A percentile compares a stretch with the other conserved stretches of the same genome.
These are phyloP conservation scores for Orchesellides sinensis DNA, from an alignment of 2,888 invertebrate species.

Conservation along the genomic window DNA sequence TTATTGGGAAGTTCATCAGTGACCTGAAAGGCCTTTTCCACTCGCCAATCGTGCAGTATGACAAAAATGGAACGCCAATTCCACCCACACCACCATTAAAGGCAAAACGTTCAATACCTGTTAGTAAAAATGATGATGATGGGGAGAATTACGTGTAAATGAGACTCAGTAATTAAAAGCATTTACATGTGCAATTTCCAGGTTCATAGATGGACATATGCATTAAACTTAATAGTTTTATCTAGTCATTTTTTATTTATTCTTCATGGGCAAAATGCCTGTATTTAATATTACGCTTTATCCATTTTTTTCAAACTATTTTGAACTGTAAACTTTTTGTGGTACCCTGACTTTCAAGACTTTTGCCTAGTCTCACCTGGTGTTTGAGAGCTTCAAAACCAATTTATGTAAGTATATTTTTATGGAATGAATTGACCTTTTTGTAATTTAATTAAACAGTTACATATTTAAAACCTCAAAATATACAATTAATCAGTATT, in stretches of 20 bases:
- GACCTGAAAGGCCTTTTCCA: slow-evolving; percentile 71
- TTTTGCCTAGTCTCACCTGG: no score
- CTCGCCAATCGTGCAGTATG: slow-evolving; percentile 72
- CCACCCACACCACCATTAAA: slow-evolving; percentile 63
- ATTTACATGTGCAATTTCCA: not conserved
- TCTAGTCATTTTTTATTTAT: not conserved
- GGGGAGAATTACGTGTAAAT: slow-evolving; percentile 23
- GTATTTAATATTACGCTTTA: slow-evolving; percentile 1
- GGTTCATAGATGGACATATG: not conserved
- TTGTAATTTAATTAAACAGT: no score
- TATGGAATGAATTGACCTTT: no score
- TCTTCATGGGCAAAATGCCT: not conserved
- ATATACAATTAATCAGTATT: no score
- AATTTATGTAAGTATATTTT: no score
- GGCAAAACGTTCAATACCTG: slow-evolving; percentile 46
- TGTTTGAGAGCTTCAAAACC: no score
- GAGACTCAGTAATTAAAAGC: not conserved
- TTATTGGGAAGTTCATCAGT: slow-evolving; percentile 71
- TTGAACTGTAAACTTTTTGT: no score
- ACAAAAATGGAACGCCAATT: slow-evolving; percentile 62
- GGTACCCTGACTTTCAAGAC: no score
- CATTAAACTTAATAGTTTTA: not conserved
- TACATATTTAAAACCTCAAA: no score
- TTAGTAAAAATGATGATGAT: slow-evolving; percentile 21
- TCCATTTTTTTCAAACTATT: no score